phyloP scores from a whole-genome alignment of 2,797 vertebrate genomes.

The Ptychadena robeensis region DNA sequence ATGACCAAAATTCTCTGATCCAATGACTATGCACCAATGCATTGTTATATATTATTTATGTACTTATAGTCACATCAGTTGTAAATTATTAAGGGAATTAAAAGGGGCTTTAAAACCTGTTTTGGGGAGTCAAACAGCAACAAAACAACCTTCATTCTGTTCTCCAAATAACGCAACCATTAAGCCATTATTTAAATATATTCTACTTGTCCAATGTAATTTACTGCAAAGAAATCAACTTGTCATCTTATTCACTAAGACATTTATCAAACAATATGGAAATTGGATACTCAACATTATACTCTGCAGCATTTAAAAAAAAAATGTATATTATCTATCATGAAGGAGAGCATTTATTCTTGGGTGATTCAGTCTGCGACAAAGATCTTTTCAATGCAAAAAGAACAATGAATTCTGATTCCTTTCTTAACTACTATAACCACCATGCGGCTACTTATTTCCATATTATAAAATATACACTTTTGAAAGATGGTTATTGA shows the following conservation, averaged over 20 bases:
- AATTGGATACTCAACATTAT: constrained; percentile 4
- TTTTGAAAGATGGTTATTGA: constrained; percentile 41
- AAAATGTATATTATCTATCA: constrained; percentile 17
- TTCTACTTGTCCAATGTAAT: background rate
- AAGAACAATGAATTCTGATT: constrained; percentile 31
- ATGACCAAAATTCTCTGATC: no score
- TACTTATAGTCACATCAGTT: background rate
- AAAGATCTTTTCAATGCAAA: constrained; percentile 20
- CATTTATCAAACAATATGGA: constrained; percentile 22
- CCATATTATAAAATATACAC: constrained; percentile 13
- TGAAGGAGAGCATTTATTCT: constrained; percentile 18
- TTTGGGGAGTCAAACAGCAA: no score
- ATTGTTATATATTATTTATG: no score
- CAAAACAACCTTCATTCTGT: background rate
- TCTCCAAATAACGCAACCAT: background rate
- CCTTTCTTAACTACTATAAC: constrained; percentile 24
- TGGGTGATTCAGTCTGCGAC: constrained; percentile 1
- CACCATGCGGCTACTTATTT: constrained; percentile 13
- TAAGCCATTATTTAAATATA: background rate
- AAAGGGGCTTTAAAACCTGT: no score
- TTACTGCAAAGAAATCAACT: background rate
- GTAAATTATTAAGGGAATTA: no score
- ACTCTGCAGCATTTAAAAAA: background rate
- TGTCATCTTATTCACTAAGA: background rate
- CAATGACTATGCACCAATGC: no score